Percentiles rank a stretch among this genome's conserved stretches.
Evolutionary conservation across 2,888 invertebrate genomes (phyloP).

Genomic region (Metalampra italica): DNA sequence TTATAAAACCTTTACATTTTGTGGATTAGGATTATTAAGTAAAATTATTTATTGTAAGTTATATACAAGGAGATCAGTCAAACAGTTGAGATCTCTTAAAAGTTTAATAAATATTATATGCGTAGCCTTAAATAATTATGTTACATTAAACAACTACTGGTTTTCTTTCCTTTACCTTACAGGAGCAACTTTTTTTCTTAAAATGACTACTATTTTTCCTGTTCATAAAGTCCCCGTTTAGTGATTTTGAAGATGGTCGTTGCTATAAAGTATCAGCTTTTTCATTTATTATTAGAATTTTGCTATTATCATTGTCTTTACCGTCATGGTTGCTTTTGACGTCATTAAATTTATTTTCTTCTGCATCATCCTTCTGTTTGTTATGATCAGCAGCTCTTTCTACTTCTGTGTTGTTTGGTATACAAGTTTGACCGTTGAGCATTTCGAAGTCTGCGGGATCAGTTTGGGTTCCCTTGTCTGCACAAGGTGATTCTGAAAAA

Average conservation of each 20-base stretch:
- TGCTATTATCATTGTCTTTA: constrained; percentile 14
- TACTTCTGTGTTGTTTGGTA: constrained; percentile 22
- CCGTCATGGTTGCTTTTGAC: constrained; percentile 23
- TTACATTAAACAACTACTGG: constrained; percentile 53
- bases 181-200: constrained; percentile 65
- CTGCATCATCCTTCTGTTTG: constrained; percentile 18
- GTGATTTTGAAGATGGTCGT: constrained; percentile 56
- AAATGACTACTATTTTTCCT: constrained; percentile 42
- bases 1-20: too few species aligned
- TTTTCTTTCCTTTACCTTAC: constrained; percentile 58
- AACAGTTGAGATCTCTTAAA: background rate
- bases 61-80: background rate
- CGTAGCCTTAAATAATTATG: background rate
- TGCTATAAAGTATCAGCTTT: constrained; percentile 64
- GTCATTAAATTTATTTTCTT: constrained; percentile 33
- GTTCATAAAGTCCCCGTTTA: constrained; percentile 42
- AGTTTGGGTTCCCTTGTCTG: constrained; percentile 63
- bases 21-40: too few species aligned
- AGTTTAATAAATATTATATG: background rate
- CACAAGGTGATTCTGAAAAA: constrained; percentile 46
- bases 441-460: constrained; percentile 53
- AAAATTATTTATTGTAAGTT: too few species aligned
- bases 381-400: constrained; percentile 24
- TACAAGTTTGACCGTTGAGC: constrained; percentile 52
- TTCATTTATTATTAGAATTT: constrained; percentile 31